phyloP scores from a whole-genome alignment of 2,797 vertebrate species.

The Prionace glauca region DNA sequence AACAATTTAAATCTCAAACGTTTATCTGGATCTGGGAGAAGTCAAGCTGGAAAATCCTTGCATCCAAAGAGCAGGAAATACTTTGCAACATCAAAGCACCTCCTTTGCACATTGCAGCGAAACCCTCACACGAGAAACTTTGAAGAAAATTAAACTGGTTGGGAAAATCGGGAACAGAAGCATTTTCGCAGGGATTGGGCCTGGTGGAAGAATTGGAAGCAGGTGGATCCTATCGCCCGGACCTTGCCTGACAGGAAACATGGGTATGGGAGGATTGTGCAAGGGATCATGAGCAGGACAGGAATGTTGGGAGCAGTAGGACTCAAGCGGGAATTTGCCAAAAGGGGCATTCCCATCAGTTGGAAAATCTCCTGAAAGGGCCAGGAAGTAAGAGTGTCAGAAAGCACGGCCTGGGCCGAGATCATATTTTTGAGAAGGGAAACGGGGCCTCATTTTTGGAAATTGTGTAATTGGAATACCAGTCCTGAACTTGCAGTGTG shows the following conservation, averaged over 20 bases:
- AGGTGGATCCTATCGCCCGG: neutral
- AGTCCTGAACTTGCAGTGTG: neutral
- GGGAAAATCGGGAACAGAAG: neutral
- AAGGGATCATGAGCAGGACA: neutral
- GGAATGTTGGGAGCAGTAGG: neutral
- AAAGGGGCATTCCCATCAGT: neutral
- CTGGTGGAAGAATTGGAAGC: neutral
- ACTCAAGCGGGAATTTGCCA: neutral
- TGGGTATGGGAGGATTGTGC: neutral
- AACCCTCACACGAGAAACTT: neutral
- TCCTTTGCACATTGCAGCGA: neutral
- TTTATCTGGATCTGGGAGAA: too few relatives aligned
- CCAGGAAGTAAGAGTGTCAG: neutral
- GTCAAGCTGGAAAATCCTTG: too few relatives aligned
- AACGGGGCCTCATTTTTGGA: neutral
- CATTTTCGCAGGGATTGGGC: neutral
- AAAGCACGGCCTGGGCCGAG: neutral
- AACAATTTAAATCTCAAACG: too few relatives aligned
- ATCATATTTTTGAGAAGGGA: neutral
- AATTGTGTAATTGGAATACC: neutral
- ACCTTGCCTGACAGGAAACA: too few relatives aligned
- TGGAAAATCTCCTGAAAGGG: neutral
- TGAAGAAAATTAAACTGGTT: neutral
- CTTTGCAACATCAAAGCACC: neutral
- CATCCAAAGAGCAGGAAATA: neutral